phyloP scores from a whole-genome alignment of 30 jellyfish, hydroid and myxozoan genomes.

The Sanderia malayensis region DNA sequence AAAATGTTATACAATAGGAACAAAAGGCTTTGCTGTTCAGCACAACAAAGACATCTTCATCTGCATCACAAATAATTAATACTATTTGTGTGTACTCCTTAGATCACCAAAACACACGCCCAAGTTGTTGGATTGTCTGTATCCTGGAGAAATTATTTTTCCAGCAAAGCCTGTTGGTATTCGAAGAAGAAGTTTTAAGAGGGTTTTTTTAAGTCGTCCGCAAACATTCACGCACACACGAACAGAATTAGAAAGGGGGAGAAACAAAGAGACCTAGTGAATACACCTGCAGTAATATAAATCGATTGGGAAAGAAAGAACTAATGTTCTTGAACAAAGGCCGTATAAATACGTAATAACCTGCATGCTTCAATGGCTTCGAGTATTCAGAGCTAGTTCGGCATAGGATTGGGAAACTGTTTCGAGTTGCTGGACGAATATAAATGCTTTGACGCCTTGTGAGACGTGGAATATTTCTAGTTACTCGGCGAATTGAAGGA shows the following conservation, averaged over 20 bases:
- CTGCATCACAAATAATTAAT: slow-evolving; percentile 67
- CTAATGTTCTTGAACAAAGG: slow-evolving; percentile 71
- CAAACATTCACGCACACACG: too few relatives aligned
- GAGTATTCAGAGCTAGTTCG: slow-evolving; percentile 10
- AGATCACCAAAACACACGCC: slow-evolving; percentile 61
- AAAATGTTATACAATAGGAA: slow-evolving; percentile 43
- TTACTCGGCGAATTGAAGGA: slow-evolving; percentile 41
- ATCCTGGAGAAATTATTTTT: slow-evolving; percentile 26
- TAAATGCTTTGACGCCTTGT: slow-evolving; percentile 14
- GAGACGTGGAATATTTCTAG: slow-evolving; percentile 45
- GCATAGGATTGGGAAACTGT: slow-evolving; percentile 47
- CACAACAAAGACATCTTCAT: slow-evolving; percentile 56
- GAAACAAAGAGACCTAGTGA: too few relatives aligned
- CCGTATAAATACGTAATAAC: slow-evolving; percentile 57
- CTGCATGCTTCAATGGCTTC: slow-evolving; percentile 69
- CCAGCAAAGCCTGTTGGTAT: too few relatives aligned
- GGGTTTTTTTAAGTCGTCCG: too few relatives aligned
- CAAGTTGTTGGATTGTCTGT: too few relatives aligned
- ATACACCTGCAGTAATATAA: neutral
- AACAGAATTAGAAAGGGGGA: too few relatives aligned
- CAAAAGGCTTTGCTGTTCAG: slow-evolving; percentile 51
- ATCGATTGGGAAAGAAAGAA: slow-evolving; percentile 25
- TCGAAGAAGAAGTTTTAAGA: too few relatives aligned
- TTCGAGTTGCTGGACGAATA: slow-evolving; percentile 57
- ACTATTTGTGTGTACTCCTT: slow-evolving; percentile 33